These are phyloP conservation scores for Lasiurus borealis DNA, from an alignment of 2,113 vertebrate species.

Conservation along the genomic window DNA sequence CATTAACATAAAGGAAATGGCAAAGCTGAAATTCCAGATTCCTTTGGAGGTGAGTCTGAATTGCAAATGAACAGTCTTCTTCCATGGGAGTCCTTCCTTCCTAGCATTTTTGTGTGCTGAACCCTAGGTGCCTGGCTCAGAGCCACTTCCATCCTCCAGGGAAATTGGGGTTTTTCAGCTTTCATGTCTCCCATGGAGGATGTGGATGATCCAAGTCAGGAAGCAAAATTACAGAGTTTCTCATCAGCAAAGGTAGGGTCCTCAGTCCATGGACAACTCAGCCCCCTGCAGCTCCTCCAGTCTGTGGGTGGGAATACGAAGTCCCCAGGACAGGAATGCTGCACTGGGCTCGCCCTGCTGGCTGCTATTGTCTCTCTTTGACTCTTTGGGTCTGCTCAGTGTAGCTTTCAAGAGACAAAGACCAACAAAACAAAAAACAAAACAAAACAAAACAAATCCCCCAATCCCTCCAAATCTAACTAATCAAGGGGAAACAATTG, in stretches of 20 bases:
- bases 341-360: not conserved
- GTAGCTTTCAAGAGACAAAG: not conserved
- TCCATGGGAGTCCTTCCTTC: not conserved
- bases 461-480: not conserved
- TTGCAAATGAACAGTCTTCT: constrained; percentile 5
- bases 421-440: not conserved
- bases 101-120: not conserved
- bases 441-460: not conserved
- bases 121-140: not conserved
- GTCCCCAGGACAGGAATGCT: not conserved
- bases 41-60: not conserved
- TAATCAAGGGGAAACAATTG: not conserved
- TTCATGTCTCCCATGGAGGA: not conserved
- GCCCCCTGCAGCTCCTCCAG: too few relatives aligned
- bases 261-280: not conserved
- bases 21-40: not conserved
- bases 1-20: not conserved
- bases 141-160: too few relatives aligned
- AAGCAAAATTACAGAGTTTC: not conserved
- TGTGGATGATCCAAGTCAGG: not conserved
- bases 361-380: not conserved
- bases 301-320: not conserved
- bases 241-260: not conserved
- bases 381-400: not conserved
- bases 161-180: not conserved